Conservation (phyloP, 1,140 invertebrate genomes). For the Dysdera silvatica region DNA sequence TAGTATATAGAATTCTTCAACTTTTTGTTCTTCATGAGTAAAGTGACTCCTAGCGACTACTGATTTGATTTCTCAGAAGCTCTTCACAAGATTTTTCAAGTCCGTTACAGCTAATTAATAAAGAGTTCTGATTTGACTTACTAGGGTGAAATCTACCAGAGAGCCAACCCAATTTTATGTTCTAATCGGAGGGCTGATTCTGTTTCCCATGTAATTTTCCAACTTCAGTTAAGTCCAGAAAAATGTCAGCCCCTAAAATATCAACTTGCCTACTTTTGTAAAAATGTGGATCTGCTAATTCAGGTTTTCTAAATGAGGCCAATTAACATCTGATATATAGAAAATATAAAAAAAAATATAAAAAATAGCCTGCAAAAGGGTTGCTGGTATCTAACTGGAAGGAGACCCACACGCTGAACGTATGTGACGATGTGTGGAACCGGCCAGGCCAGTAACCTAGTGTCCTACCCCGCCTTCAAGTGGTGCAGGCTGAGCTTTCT, state of each 20-base stretch:
- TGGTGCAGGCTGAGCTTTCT: no score
- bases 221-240: not conserved
- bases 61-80: not conserved
- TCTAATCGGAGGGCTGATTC: not conserved
- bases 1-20: not conserved
- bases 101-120: no score
- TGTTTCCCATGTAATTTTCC: not conserved
- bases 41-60: not conserved
- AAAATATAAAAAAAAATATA: no score
- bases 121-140: no score
- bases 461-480: no score
- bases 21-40: not conserved
- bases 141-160: no score
- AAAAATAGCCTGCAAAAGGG: no score
- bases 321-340: no score
- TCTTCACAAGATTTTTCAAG: not conserved
- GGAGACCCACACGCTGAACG: no score
- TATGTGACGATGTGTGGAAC: no score
- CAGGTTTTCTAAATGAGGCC: not conserved
- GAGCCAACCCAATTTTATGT: not conserved
- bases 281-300: slow-evolving; percentile 1
- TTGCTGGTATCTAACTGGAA: no score
- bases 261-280: not conserved
- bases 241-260: slow-evolving; percentile 7
- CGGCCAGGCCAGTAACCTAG: no score